phyloP scores from a whole-genome alignment of 2,888 invertebrate genomes.

The Chironomus riparius region DNA sequence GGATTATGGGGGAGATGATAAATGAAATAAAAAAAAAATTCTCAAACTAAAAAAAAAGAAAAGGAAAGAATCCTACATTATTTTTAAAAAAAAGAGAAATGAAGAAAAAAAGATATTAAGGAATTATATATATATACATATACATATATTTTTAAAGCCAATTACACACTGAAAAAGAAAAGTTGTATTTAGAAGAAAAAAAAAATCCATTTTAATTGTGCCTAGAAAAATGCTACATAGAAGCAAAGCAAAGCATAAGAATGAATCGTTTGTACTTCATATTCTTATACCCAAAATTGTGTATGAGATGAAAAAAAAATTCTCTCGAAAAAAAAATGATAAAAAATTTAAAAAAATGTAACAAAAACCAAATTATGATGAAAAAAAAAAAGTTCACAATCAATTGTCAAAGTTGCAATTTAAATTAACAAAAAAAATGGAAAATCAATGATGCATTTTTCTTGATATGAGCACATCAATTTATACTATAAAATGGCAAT shows the following conservation, averaged over 20 bases:
- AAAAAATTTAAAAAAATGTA: background rate
- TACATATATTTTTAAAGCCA: slow-evolving; percentile 23
- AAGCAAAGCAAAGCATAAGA: background rate
- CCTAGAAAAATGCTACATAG: slow-evolving; percentile 2
- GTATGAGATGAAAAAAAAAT: background rate
- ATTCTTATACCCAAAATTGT: background rate
- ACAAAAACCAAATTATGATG: background rate
- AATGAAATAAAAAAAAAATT: background rate
- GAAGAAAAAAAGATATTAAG: slow-evolving; percentile 15
- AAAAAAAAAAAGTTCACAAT: too few species aligned
- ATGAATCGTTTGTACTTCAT: background rate
- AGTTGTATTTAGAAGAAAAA: slow-evolving; percentile 20
- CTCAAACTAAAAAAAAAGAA: slow-evolving; percentile 19
- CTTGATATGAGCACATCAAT: slow-evolving; percentile 2
- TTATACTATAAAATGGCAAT: background rate
- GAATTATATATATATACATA: slow-evolving; percentile 2
- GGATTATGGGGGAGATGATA: background rate
- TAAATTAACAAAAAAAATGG: background rate
- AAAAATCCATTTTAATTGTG: background rate
- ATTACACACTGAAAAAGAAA: slow-evolving; percentile 15
- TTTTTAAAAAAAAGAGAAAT: slow-evolving; percentile 1
- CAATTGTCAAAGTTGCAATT: background rate
- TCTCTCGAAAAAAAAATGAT: background rate
- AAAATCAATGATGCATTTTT: slow-evolving; percentile 2
- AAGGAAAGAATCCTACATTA: slow-evolving; percentile 19